Conservation (phyloP, 1,140 invertebrate genomes). For the Anthonomus grandis region DNA sequence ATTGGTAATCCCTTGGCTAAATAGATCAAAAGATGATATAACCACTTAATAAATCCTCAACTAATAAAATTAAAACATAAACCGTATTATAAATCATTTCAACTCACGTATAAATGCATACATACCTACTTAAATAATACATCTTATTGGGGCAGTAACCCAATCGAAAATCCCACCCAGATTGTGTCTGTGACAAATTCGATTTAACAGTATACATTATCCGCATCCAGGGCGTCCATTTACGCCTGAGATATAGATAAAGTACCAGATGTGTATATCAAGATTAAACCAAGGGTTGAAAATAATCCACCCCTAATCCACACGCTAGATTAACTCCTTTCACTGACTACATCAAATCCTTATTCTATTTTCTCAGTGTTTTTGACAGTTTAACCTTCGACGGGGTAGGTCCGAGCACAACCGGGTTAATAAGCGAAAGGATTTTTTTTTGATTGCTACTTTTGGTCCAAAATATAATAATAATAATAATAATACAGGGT, state of each 20-base stretch:
- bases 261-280: slow-evolving; percentile 31
- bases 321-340: slow-evolving; percentile 30
- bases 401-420: slow-evolving; percentile 26
- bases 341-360: slow-evolving; percentile 24
- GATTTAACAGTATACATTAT: slow-evolving; percentile 18
- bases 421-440: too few species aligned
- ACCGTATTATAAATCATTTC: too few species aligned
- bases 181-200: slow-evolving; percentile 22
- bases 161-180: slow-evolving; percentile 16
- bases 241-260: slow-evolving; percentile 21
- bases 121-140: too few species aligned
- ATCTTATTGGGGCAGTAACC: too few species aligned
- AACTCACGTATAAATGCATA: too few species aligned
- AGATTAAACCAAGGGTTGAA: slow-evolving; percentile 33
- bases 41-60: too few species aligned
- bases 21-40: too few species aligned
- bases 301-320: slow-evolving; percentile 35
- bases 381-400: slow-evolving; percentile 30
- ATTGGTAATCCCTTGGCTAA: too few species aligned
- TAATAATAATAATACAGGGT: too few species aligned
- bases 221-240: slow-evolving; percentile 7
- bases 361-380: slow-evolving; percentile 27
- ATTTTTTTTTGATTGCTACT: too few species aligned
- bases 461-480: too few species aligned
- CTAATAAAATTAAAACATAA: too few species aligned